Evolutionary conservation across 2,113 vertebrate species (phyloP).

Genomic region (Morone saxatilis): DNA sequence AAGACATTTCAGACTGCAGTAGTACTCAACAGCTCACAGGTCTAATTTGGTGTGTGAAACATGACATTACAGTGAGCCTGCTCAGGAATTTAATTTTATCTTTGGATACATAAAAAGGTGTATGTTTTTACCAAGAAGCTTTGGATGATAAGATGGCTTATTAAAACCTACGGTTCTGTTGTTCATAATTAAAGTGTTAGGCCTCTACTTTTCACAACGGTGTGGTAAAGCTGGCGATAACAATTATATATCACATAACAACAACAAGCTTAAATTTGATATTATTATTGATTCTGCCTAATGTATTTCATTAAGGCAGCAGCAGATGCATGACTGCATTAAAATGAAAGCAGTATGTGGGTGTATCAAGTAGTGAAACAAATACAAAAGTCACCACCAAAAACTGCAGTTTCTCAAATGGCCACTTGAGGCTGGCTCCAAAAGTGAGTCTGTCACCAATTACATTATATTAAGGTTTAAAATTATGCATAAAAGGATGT

Average conservation of each 20-base stretch:
- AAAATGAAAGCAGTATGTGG: neutral
- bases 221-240: neutral
- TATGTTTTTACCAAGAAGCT: neutral
- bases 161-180: neutral
- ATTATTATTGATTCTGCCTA: neutral
- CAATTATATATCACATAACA: neutral
- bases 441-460: too few relatives aligned
- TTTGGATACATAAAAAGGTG: neutral
- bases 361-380: neutral
- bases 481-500: too few relatives aligned
- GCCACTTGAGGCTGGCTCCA: too few relatives aligned
- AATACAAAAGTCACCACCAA: neutral
- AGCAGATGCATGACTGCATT: neutral
- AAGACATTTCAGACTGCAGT: constrained; percentile 10
- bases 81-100: neutral
- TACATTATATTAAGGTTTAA: too few relatives aligned
- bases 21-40: neutral
- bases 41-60: neutral
- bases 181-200: neutral
- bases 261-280: neutral
- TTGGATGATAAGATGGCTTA: neutral
- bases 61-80: neutral
- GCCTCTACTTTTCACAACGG: neutral
- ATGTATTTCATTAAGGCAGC: constrained; percentile 22
- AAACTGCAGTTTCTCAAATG: too few relatives aligned